Evolutionary conservation across 2,797 vertebrate genomes (phyloP).

Genomic region (Argentina silus): DNA sequence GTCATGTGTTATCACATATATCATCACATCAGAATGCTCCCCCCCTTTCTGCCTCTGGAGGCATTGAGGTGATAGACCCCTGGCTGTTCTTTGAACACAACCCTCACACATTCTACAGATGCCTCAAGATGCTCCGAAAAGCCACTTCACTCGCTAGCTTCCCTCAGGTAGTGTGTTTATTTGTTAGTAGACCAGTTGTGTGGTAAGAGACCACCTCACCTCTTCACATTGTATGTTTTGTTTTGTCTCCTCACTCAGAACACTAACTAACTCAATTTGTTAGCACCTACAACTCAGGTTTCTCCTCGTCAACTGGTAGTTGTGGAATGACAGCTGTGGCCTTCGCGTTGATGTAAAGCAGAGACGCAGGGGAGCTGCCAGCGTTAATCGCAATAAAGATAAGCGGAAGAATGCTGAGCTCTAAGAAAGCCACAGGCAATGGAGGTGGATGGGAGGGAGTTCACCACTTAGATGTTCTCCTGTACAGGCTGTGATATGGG

Average conservation of each 20-base stretch:
- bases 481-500: constrained; percentile 47
- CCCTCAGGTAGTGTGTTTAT: constrained; percentile 28
- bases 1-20: constrained; percentile 32
- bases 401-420: constrained; percentile 80
- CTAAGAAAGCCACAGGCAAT: constrained; percentile 73
- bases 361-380: constrained; percentile 76
- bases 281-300: constrained; percentile 55
- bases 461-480: constrained; percentile 68
- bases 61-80: constrained; percentile 1
- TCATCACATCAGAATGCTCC: constrained; percentile 24
- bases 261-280: constrained; percentile 74
- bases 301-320: constrained; percentile 70
- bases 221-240: constrained; percentile 45
- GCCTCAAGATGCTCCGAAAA: neutral
- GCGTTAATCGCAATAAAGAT: constrained; percentile 83
- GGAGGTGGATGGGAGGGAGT: constrained; percentile 68
- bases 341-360: constrained; percentile 77
- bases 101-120: neutral
- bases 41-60: constrained; percentile 7
- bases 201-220: constrained; percentile 31
- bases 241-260: constrained; percentile 63
- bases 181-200: constrained; percentile 35
- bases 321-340: constrained; percentile 67
- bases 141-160: constrained; percentile 24
- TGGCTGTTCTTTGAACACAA: neutral